These are phyloP conservation scores for Hypomecis punctinalis DNA, from an alignment of 2,888 invertebrate genomes.

Conservation along the genomic window DNA sequence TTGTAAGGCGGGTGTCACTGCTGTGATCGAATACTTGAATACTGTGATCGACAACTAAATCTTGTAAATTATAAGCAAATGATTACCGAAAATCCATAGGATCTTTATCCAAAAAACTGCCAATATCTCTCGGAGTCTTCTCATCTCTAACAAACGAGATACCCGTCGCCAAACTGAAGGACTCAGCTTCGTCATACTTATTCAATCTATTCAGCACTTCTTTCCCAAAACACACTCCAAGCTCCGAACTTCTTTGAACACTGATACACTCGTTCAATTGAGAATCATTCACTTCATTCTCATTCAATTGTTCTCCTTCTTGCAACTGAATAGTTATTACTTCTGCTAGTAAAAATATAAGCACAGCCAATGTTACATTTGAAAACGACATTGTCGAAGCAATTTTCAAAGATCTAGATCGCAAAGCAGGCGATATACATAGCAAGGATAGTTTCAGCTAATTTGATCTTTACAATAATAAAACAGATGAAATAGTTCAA, in stretches of 20 bases:
- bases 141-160: constrained; percentile 87
- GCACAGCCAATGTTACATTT: constrained; percentile 15
- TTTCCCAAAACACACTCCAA: constrained; percentile 88
- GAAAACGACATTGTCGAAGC: constrained; percentile 44
- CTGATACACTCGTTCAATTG: constrained; percentile 75
- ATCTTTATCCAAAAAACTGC: constrained; percentile 89
- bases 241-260: constrained; percentile 69
- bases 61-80: neutral
- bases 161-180: constrained; percentile 87
- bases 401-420: neutral
- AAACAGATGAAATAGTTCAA: neutral
- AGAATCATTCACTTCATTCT: constrained; percentile 64
- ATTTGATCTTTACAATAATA: neutral
- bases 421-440: constrained; percentile 24
- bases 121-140: constrained; percentile 87
- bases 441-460: constrained; percentile 14
- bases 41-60: no score
- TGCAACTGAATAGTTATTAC: constrained; percentile 72
- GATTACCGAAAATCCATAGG: constrained; percentile 89
- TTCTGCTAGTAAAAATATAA: constrained; percentile 52
- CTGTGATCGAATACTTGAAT: no score
- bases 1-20: no score
- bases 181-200: constrained; percentile 87
- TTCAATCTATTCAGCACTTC: constrained; percentile 88
- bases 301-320: constrained; percentile 71